phyloP scores from a whole-genome alignment of 2,113 vertebrate species.

The Gallinago undulata region DNA sequence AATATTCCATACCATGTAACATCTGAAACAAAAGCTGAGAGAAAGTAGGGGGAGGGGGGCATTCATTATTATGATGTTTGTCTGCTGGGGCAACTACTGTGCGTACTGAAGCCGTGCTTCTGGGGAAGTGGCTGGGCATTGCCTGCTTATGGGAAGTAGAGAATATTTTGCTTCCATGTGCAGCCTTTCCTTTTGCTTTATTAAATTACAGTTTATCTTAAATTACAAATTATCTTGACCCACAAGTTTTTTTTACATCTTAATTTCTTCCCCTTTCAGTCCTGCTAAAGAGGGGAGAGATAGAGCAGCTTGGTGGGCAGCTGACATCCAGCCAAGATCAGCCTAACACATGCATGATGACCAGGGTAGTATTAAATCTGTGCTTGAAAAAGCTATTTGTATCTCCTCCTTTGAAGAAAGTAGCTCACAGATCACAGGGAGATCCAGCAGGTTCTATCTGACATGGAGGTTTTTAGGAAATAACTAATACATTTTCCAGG shows the following conservation, averaged over 20 bases:
- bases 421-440: neutral
- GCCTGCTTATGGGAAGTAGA: neutral
- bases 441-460: neutral
- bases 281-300: neutral
- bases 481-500: neutral
- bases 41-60: neutral
- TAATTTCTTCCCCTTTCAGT: neutral
- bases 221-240: neutral
- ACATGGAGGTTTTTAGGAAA: slow-evolving; percentile 19
- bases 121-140: neutral
- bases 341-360: neutral
- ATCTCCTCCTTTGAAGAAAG: neutral
- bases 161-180: neutral
- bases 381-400: neutral
- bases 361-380: slow-evolving; percentile 28
- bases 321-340: neutral
- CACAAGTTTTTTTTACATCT: neutral
- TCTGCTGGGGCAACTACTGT: neutral
- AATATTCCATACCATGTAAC: neutral
- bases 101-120: neutral
- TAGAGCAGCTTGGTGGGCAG: neutral
- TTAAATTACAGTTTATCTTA: neutral
- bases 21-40: neutral
- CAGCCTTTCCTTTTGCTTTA: neutral
- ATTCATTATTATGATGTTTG: neutral